Conservation (phyloP, 1,140 invertebrate species). For the Pentalonia nigronervosa region DNA sequence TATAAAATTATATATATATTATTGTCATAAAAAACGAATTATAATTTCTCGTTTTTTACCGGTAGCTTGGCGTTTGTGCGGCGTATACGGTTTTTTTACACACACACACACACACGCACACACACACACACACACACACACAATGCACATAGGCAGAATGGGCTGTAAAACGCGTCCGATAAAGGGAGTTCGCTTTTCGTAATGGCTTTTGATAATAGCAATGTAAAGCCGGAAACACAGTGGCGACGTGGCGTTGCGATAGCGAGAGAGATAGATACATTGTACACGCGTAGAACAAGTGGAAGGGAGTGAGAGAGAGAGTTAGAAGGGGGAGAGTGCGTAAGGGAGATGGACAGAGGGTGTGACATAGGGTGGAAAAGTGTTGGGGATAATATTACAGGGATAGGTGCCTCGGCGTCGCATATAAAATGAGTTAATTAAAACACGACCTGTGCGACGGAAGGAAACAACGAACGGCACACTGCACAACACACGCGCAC, state of each 20-base stretch:
- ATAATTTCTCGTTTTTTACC: slow-evolving; percentile 8
- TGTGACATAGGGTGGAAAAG: neutral
- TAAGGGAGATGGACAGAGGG: neutral
- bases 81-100: neutral
- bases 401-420: neutral
- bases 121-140: neutral
- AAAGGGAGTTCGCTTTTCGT: neutral
- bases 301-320: neutral
- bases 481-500: neutral
- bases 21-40: neutral
- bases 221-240: slow-evolving; percentile 13
- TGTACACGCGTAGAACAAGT: no score
- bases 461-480: neutral
- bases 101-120: neutral
- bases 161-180: slow-evolving; percentile 25
- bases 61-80: neutral
- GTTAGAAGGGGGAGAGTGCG: no score
- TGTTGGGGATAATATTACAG: neutral
- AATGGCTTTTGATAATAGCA: slow-evolving; percentile 40
- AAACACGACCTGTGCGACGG: slow-evolving; percentile 16
- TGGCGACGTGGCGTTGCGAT: neutral
- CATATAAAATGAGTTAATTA: slow-evolving; percentile 46
- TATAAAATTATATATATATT: neutral
- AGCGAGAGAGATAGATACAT: neutral
- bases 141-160: neutral